Evolutionary conservation across 2,797 vertebrate genomes (phyloP).

Genomic region (Nothura maculosa): DNA sequence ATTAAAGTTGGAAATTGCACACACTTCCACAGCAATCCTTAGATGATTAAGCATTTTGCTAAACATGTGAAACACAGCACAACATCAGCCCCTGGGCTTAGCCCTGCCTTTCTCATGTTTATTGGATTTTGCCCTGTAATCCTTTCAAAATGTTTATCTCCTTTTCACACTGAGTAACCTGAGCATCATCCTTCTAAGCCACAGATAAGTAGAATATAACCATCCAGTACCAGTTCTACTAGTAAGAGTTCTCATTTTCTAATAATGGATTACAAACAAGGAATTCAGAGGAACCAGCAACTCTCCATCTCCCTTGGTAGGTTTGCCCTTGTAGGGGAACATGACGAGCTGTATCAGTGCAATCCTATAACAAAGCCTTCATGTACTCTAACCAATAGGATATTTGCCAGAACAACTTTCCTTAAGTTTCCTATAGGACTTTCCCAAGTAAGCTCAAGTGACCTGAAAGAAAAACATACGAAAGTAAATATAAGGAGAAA

Average conservation of each 20-base stretch:
- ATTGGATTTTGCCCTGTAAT: conserved; percentile 10
- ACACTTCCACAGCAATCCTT: background rate
- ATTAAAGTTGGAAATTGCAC: background rate
- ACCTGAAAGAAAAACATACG: background rate
- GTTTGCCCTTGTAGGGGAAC: background rate
- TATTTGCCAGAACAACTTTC: background rate
- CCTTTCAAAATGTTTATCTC: background rate
- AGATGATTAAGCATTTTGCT: background rate
- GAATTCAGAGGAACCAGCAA: background rate
- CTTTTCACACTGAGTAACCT: background rate
- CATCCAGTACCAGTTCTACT: background rate
- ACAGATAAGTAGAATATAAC: background rate
- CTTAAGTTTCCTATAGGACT: background rate
- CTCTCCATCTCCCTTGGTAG: background rate
- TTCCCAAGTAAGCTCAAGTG: background rate
- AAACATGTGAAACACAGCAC: background rate
- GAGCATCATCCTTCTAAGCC: background rate
- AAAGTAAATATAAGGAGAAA: background rate
- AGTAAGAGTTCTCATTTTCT: background rate
- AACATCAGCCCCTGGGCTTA: background rate
- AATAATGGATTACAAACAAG: background rate
- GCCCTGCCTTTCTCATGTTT: background rate
- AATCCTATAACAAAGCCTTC: background rate
- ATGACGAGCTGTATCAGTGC: background rate
- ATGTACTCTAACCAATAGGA: background rate